Evolutionary conservation across 2,113 vertebrate genomes (phyloP).

Genomic region (Sinocyclocheilus anshuiensis): DNA sequence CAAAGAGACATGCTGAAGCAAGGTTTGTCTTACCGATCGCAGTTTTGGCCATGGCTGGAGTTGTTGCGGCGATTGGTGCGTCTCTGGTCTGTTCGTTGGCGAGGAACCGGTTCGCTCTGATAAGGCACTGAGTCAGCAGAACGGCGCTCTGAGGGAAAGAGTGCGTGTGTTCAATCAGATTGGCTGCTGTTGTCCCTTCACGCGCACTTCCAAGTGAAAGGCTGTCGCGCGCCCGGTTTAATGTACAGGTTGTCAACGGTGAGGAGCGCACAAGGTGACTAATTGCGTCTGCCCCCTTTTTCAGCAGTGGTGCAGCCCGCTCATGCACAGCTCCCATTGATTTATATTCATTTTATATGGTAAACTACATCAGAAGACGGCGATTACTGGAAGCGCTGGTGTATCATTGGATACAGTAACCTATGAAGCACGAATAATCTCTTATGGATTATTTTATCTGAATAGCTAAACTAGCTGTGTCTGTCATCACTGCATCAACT

Average conservation of each 20-base stretch:
- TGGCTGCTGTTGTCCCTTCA: conserved; percentile 59
- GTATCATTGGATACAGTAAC: neutral
- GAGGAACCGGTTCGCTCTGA: conserved; percentile 67
- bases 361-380: neutral
- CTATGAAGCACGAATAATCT: neutral
- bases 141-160: conserved; percentile 50
- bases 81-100: conserved; percentile 66
- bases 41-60: conserved; percentile 76
- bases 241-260: conserved; percentile 33
- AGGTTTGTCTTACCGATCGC: conserved; percentile 73
- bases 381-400: neutral
- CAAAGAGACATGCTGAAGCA: neutral
- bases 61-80: conserved; percentile 54
- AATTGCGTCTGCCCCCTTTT: conserved; percentile 60
- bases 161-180: conserved; percentile 56
- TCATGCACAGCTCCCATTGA: neutral
- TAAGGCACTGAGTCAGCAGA: conserved; percentile 85
- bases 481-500: neutral
- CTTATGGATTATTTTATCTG: neutral
- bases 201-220: conserved; percentile 54
- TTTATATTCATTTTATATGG: conserved; percentile 5
- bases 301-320: conserved; percentile 33
- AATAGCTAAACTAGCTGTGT: neutral
- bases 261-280: conserved; percentile 39
- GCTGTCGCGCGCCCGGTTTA: conserved; percentile 47